Evolutionary conservation across 2,113 vertebrate species (phyloP), one percentile per base, ranked within the genome.

Genomic region (Noturus placidus): DNA sequence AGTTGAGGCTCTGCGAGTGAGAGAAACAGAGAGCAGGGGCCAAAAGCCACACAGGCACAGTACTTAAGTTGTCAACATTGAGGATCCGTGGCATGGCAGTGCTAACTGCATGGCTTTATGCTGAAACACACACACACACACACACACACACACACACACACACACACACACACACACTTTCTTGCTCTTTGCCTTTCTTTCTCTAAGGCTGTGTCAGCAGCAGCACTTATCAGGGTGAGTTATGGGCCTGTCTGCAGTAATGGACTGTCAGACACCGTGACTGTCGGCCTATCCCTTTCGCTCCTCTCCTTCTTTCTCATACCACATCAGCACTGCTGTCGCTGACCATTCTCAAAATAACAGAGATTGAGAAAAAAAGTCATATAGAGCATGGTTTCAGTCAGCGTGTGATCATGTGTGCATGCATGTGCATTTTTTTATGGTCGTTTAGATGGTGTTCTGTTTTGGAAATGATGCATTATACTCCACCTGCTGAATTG

Each of bases 191-290:
- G 61, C 69, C 50, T 81, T 56, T 67, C 70, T 78, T 88, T 87
- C 59, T 87, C 87, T 93, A 91, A 89, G 80, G 86, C 92, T 90
- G 87, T 92, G 91, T 93, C 92, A 91, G 88, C 90, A 90, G 85
- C 87, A 89, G 79, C 81, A 87, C 33, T 0, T 95, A 94, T 96
- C 93, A 91, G 6, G 15, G 85, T 90, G 91, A 91, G 91, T 92
- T 90, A 92, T 93, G 92, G 90, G 92, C 70, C 88, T 92, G 92
- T 94, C 93, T 91, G 88, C 93, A 90, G 93, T 91, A 92, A 91
- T 90, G 89, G 88, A 89, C 94, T 95, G 94, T 95, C 93, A 0
- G 89, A 91, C 93, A 86, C 88, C 83, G 22, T 82, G 78, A 61
- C 82, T 88, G 56, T 81, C 82, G 59, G 72, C 87, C 86, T 84